These are phyloP conservation scores for Sylvilagus floridanus DNA, from an alignment of 2,797 vertebrate species.

Conservation along the genomic window DNA sequence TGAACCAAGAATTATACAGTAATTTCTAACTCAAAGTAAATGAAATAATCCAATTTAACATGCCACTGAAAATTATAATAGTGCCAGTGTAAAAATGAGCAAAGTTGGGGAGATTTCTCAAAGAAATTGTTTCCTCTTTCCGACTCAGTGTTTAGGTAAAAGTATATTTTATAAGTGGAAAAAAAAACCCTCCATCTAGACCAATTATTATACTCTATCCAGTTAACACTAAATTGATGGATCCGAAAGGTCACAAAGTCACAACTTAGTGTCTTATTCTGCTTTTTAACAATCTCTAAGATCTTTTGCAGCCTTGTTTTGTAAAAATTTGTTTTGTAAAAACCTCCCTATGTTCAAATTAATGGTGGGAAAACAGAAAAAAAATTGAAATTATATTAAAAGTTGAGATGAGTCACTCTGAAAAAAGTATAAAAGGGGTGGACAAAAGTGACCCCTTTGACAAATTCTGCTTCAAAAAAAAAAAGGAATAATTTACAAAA, in stretches of 20 bases:
- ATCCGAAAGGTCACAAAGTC: neutral
- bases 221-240: neutral
- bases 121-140: neutral
- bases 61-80: constrained; percentile 45
- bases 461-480: constrained; percentile 69
- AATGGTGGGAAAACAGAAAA: constrained; percentile 60
- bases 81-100: constrained; percentile 7
- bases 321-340: constrained; percentile 45
- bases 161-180: constrained; percentile 39
- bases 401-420: constrained; percentile 63
- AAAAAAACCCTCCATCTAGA: neutral
- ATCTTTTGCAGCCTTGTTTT: constrained; percentile 37
- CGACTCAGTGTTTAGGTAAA: constrained; percentile 56
- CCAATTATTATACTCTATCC: constrained; percentile 11
- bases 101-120: constrained; percentile 51
- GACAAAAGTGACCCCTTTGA: constrained; percentile 71
- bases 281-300: neutral
- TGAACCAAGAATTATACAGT: constrained; percentile 63
- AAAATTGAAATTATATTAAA: constrained; percentile 59
- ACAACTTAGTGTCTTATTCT: constrained; percentile 48
- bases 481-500: constrained; percentile 70
- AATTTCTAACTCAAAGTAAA: constrained; percentile 67
- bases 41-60: constrained; percentile 69
- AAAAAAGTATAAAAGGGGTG: constrained; percentile 69
- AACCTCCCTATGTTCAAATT: constrained; percentile 61